These are phyloP conservation scores for Zalophus californianus DNA, from an alignment of 2,797 vertebrate genomes.

Conservation along the genomic window DNA sequence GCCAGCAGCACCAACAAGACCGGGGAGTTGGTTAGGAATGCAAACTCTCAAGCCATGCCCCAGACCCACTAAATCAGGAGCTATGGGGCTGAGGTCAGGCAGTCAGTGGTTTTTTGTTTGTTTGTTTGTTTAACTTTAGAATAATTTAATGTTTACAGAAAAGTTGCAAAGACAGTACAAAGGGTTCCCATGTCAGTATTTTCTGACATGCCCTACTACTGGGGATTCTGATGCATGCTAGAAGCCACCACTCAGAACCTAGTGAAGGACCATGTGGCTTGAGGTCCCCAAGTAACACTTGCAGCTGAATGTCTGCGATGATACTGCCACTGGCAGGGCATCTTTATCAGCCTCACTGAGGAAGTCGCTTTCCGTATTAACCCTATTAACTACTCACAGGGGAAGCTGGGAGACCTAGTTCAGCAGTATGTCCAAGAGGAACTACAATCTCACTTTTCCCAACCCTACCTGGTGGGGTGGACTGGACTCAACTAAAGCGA, in stretches of 20 bases:
- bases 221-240: not conserved
- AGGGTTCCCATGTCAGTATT: no score
- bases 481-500: not conserved
- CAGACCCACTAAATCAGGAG: not conserved
- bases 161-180: no score
- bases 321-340: not conserved
- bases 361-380: not conserved
- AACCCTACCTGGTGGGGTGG: not conserved
- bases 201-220: not conserved
- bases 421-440: not conserved
- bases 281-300: not conserved
- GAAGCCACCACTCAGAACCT: not conserved
- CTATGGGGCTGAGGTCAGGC: not conserved
- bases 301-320: not conserved
- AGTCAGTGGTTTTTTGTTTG: not conserved
- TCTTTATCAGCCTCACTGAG: not conserved
- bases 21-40: not conserved
- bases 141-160: no score
- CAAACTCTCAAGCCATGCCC: not conserved
- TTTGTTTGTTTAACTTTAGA: no score
- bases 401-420: not conserved
- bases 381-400: not conserved
- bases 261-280: not conserved
- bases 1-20: not conserved
- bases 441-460: not conserved